Conservation (phyloP, 2,113 vertebrate species). For the Pelodiscus sinensis region DNA sequence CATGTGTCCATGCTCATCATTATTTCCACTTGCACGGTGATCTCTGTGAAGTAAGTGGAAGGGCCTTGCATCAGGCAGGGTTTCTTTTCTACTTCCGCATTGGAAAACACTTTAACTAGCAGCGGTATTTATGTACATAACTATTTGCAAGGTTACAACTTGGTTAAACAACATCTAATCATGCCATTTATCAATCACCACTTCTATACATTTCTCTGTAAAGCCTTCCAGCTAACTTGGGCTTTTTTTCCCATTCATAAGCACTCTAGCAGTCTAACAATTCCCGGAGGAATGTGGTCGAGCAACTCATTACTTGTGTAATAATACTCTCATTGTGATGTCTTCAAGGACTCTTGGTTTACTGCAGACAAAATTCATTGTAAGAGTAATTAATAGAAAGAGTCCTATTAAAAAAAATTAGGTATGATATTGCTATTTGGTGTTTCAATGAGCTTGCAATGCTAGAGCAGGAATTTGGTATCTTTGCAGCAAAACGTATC, state of each 20-base stretch:
- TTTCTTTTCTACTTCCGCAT: neutral
- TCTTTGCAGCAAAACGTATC: neutral
- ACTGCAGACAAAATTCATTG: neutral
- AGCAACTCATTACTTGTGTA: slow-evolving; percentile 71
- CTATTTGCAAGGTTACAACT: neutral
- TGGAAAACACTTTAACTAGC: neutral
- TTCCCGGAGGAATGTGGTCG: slow-evolving; percentile 66
- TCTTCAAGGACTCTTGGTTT: slow-evolving; percentile 62
- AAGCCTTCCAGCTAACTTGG: neutral
- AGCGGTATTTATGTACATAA: rapidly evolving
- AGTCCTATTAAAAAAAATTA: slow-evolving; percentile 24
- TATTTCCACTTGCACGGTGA: neutral
- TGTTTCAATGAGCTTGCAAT: neutral
- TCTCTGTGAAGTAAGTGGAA: neutral
- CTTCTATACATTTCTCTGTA: neutral
- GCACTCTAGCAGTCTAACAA: slow-evolving; percentile 52
- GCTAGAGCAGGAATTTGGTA: slow-evolving; percentile 18
- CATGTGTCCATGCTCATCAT: neutral
- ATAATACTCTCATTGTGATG: slow-evolving; percentile 61
- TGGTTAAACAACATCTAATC: neutral
- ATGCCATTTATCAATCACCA: neutral
- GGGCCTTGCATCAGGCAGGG: neutral
- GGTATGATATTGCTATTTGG: neutral
- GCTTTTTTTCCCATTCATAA: slow-evolving; percentile 27
- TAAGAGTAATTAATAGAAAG: slow-evolving; percentile 44